Conservation (phyloP, 30 jellyfish, hydroid and myxozoan species). For the Turritopsis dohrnii region DNA sequence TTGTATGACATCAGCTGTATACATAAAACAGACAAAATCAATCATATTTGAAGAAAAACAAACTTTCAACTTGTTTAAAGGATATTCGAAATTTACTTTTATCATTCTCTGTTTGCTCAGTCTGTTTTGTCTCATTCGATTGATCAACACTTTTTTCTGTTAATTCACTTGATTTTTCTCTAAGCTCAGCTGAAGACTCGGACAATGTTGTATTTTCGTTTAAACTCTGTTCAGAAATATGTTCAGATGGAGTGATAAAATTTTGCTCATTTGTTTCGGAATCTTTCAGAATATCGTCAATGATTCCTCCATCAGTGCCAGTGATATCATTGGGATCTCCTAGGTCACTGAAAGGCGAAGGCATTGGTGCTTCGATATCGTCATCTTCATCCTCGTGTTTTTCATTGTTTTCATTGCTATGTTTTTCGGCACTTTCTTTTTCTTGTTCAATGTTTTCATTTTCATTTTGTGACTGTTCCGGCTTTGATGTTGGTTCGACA, state of each 20-base stretch:
- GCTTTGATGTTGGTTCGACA: not conserved
- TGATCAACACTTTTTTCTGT: not conserved
- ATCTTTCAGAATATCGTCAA: constrained; percentile 57
- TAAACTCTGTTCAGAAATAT: not conserved
- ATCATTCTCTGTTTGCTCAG: not conserved
- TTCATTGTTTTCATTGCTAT: constrained; percentile 7
- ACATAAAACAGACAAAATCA: not conserved
- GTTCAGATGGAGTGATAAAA: constrained; percentile 40
- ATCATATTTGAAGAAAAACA: not conserved
- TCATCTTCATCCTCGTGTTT: constrained; percentile 39
- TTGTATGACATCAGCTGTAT: not conserved
- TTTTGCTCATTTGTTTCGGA: constrained; percentile 40
- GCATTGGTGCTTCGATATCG: constrained; percentile 85
- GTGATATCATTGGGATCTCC: constrained; percentile 65
- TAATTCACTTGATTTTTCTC: not conserved
- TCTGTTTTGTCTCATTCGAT: not conserved
- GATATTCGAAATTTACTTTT: not conserved
- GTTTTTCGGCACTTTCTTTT: not conserved
- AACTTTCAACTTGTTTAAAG: not conserved
- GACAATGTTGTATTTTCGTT: not conserved
- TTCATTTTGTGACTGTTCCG: not conserved
- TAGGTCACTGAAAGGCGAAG: constrained; percentile 94
- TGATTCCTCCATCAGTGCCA: constrained; percentile 66
- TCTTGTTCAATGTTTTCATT: not conserved
- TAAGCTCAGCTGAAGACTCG: not conserved